A percentile compares a stretch with the other conserved stretches of the same genome.
phyloP scores from a whole-genome alignment of 2,888 invertebrate species.

The Amphipoea lucens region DNA sequence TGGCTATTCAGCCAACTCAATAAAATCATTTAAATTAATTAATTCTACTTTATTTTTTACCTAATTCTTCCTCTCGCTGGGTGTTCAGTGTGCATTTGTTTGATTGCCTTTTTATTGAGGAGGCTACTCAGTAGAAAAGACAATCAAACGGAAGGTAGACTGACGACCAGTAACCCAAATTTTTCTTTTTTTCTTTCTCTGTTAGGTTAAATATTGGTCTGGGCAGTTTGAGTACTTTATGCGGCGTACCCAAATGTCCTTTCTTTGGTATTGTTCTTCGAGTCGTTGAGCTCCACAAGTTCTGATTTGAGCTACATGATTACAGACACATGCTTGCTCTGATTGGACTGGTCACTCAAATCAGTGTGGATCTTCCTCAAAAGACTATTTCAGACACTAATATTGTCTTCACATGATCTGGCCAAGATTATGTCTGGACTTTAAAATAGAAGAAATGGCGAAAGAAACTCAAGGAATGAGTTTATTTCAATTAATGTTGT shows the following conservation, averaged over 20 bases:
- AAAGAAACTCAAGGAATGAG: neutral
- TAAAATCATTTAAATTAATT: too few species aligned
- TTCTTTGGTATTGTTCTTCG: neutral
- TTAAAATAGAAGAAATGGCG: neutral
- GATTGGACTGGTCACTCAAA: neutral
- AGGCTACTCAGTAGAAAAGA: neutral
- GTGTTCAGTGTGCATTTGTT: neutral
- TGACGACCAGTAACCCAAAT: neutral
- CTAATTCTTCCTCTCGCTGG: neutral
- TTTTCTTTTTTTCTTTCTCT: too few species aligned
- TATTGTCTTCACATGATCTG: neutral
- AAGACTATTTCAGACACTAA: neutral
- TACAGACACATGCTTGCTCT: neutral
- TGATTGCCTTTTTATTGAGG: neutral
- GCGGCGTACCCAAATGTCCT: neutral
- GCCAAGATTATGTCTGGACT: neutral
- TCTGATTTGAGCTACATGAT: too few species aligned
- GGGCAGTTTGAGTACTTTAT: neutral
- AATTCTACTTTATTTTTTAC: neutral
- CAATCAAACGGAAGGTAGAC: neutral
- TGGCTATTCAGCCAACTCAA: neutral
- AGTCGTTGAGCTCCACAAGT: neutral
- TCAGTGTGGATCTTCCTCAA: neutral
- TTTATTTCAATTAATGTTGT: neutral
- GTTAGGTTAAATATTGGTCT: too few species aligned